Percentiles rank a stretch among this genome's conserved stretches.
Evolutionary conservation across 2,113 vertebrate genomes (phyloP).

Genomic region (Tetraodon nigroviridis): DNA sequence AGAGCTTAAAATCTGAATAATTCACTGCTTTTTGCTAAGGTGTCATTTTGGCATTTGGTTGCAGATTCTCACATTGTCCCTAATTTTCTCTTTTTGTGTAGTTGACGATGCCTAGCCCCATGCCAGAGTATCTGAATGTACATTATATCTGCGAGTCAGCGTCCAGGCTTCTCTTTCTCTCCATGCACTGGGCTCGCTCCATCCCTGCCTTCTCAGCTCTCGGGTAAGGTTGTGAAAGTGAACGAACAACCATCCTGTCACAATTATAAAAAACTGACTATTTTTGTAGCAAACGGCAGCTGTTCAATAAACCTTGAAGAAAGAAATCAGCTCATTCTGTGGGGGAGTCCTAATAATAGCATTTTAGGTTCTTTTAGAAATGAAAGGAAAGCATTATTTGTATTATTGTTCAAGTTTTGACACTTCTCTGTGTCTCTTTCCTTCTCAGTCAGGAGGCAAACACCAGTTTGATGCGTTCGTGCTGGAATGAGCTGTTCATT

Average conservation of each 20-base stretch:
- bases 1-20: not conserved
- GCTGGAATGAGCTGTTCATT: conserved; percentile 99
- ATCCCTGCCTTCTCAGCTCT: conserved; percentile 97
- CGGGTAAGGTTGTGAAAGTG: conserved; percentile 76
- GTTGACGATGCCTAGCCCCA: conserved; percentile 97
- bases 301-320: no score
- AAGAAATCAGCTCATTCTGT: no score
- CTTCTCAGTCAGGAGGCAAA: conserved; percentile 89
- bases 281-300: no score
- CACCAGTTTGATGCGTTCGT: conserved; percentile 90
- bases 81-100: conserved; percentile 54
- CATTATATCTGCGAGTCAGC: conserved; percentile 99
- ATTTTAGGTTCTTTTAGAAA: not conserved
- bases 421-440: conserved; percentile 3
- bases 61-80: not conserved
- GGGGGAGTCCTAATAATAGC: not conserved
- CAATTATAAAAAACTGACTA: no score
- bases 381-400: not conserved
- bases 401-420: not conserved
- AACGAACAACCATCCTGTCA: not conserved
- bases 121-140: conserved; percentile 97
- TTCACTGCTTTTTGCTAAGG: not conserved
- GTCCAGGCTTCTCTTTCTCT: conserved; percentile 95
- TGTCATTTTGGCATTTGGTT: no score
- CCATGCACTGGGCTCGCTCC: conserved; percentile 99